Base-by-base conservation (phyloP, 2,888 invertebrate genomes). In the Cantharis nigra region DNA sequence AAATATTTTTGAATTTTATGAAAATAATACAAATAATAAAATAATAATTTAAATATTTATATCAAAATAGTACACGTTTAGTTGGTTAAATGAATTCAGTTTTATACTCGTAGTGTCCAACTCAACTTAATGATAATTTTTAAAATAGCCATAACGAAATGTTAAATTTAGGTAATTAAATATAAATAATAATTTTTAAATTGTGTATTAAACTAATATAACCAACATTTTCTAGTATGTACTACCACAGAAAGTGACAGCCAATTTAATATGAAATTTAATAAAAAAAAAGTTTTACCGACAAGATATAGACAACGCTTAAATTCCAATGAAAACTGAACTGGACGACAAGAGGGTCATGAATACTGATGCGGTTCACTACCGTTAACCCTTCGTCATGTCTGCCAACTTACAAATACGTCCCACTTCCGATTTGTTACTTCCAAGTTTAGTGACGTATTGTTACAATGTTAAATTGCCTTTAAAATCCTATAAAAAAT, bases 231-330 rank as follows among this genome's bases (percentile, higher is more conserved):
- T 30, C 28, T 30, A 30, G 10, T 2, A n/a, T n/a, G n/a, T n/a
- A 30, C 28, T 30, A 11, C 10, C 28, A 30, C 1, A 30, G 28
- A 10, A 30, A 10, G 28, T 11, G 10, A 30, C 7, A 49, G n/a
- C 7, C n/a, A 49, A 49, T 49, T 49, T 49, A 49, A 49, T 49
- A 49, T n/a, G n/a, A n/a, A 49, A 49, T n/a, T 49, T n/a, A 49
- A 49, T 49, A 49, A 49, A 33, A 65, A n/a, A 78, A 80, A 30
- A 80, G 80, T 81, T 81, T 76, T 77, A 75, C 33, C 73, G 81
- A 82, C 80, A 78, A 80, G 79, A 84, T 85, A 86, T 85, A 85
- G 87, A 86, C 86, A 86, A 86, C 86, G 87, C 86, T 86, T 85
- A 85, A 86, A 86, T 86, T 82, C 82, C 81, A 81, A 78, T 80